Conservation (phyloP, 2,888 invertebrate genomes). For the Xestia sexstrigata region DNA sequence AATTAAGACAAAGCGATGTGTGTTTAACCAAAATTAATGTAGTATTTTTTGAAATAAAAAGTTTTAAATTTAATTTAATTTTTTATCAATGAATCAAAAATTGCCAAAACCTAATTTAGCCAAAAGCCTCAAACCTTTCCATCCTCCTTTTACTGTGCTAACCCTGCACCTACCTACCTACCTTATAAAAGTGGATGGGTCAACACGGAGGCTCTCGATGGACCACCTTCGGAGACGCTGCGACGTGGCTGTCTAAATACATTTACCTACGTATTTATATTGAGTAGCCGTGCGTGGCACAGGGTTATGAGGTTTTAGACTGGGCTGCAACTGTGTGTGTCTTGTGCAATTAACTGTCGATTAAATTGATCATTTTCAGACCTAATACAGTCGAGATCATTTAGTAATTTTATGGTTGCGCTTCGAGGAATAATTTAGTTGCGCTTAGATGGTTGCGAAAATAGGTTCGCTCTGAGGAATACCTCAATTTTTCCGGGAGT, state of each 20-base stretch:
- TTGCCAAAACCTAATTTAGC: neutral
- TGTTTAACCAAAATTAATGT: too few relatives aligned
- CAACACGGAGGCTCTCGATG: constrained; percentile 62
- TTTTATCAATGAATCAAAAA: too few relatives aligned
- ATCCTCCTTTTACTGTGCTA: constrained; percentile 14
- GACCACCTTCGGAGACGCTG: constrained; percentile 61
- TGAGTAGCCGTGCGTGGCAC: constrained; percentile 64
- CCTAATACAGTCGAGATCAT: too few relatives aligned
- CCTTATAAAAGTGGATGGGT: constrained; percentile 58
- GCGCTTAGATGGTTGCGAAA: too few relatives aligned
- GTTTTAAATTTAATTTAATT: too few relatives aligned
- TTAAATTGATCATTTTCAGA: neutral
- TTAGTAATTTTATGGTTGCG: too few relatives aligned
- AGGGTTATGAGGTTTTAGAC: constrained; percentile 63
- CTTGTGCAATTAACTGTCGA: neutral
- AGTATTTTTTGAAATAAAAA: too few relatives aligned
- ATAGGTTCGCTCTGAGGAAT: too few relatives aligned
- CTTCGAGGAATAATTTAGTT: too few relatives aligned
- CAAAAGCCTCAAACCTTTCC: neutral
- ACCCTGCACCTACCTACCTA: constrained; percentile 30
- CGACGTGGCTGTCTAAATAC: constrained; percentile 73
- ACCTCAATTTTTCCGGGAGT: too few relatives aligned
- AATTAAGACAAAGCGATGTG: too few relatives aligned
- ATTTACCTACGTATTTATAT: constrained; percentile 78
- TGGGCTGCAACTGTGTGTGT: neutral